Percentiles rank a stretch among this genome's conserved stretches.
phyloP scores from a whole-genome alignment of 2,113 vertebrate species.

The Nycticryphes semicollaris region DNA sequence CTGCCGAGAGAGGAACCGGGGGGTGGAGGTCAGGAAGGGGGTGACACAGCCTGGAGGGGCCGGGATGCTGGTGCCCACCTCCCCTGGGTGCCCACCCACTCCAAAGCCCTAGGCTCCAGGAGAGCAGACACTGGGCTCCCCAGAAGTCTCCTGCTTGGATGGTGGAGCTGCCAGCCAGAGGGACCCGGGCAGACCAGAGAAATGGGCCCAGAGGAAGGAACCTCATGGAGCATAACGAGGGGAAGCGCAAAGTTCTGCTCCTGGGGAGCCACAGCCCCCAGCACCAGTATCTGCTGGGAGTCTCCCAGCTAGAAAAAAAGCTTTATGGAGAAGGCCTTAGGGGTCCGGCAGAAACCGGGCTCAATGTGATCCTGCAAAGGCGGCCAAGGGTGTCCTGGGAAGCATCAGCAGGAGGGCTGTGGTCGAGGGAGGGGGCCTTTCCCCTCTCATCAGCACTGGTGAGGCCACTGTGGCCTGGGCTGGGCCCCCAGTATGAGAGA shows the following conservation, averaged over 20 bases:
- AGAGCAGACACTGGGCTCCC: neutral
- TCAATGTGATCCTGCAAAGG: neutral
- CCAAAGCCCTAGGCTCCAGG: neutral
- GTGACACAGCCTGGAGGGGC: neutral
- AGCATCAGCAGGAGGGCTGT: neutral
- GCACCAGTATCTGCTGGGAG: neutral
- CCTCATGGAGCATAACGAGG: neutral
- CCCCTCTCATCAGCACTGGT: neutral
- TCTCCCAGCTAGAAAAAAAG: neutral
- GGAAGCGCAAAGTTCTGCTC: neutral
- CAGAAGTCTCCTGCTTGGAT: neutral
- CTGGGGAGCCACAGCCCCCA: neutral
- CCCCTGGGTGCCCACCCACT: neutral
- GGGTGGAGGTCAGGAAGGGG: neutral
- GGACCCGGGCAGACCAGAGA: neutral
- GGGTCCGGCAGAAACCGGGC: neutral
- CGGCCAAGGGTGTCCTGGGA: neutral
- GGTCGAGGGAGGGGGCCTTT: neutral
- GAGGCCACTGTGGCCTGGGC: neutral
- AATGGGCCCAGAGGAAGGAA: neutral
- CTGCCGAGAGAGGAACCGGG: constrained; percentile 46
- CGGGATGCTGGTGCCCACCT: neutral
- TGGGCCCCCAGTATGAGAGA: neutral
- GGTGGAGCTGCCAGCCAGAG: neutral
- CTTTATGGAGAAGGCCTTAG: neutral